Percentiles rank a stretch among this genome's conserved stretches.
phyloP scores from a whole-genome alignment of 1,140 invertebrate species.

The Rhyzopertha dominica region DNA sequence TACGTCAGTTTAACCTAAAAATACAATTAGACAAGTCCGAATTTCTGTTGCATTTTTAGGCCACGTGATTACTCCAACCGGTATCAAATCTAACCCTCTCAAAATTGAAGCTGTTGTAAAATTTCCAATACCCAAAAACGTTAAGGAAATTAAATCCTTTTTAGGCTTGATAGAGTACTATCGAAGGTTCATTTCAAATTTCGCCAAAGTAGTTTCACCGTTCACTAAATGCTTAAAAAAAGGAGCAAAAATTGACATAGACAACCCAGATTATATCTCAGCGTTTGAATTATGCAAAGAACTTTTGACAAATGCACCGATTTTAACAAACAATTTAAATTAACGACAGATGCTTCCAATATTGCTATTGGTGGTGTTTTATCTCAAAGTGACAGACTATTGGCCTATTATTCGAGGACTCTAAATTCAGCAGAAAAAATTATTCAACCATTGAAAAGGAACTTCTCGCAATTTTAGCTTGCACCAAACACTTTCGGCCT shows the following conservation, averaged over 20 bases:
- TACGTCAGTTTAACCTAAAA: conserved; percentile 25
- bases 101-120: conserved; percentile 24
- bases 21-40: conserved; percentile 28
- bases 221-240: no score
- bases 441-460: conserved; percentile 22
- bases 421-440: background rate
- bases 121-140: conserved; percentile 24
- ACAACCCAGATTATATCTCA: no score
- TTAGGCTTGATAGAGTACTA: no score
- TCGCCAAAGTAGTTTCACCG: no score
- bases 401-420: background rate
- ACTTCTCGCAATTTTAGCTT: conserved; percentile 31
- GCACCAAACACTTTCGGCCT: conserved; percentile 19
- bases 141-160: conserved; percentile 30
- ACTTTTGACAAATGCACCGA: no score
- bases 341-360: background rate
- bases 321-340: background rate
- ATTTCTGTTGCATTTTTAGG: conserved; percentile 30
- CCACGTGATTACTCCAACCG: conserved; percentile 23
- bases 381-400: no score
- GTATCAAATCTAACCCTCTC: conserved; percentile 25
- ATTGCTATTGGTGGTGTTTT: background rate
- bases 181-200: no score
- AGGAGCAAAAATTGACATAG: no score
- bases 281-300: no score